Evolutionary conservation across 1,140 invertebrate genomes (phyloP).

Genomic region (Drosophila trapezifrons): DNA sequence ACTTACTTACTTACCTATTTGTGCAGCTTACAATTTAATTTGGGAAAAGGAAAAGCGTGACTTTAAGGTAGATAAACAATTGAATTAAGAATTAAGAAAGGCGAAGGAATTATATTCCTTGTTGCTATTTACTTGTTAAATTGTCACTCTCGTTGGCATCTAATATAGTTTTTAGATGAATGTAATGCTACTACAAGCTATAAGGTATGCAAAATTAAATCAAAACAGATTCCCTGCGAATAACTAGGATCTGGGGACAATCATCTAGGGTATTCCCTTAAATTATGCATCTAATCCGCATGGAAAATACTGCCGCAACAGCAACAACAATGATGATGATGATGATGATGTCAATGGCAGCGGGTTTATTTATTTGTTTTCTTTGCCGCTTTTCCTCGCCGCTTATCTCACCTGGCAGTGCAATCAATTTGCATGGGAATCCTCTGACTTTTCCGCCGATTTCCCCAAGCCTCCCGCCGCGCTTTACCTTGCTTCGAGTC

Average conservation of each 20-base stretch:
- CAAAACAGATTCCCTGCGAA: not conserved
- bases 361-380: constrained; percentile 53
- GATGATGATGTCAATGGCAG: constrained; percentile 31
- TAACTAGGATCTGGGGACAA: constrained; percentile 14
- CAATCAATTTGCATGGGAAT: constrained; percentile 70
- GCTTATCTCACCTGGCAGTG: constrained; percentile 39
- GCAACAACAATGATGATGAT: constrained; percentile 12
- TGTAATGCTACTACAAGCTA: no score
- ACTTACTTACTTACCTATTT: no score
- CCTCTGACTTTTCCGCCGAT: constrained; percentile 9
- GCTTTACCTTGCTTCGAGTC: constrained; percentile 3
- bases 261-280: constrained; percentile 7
- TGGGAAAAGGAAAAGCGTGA: not conserved
- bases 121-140: not conserved
- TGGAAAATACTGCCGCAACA: constrained; percentile 6
- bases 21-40: not conserved
- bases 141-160: no score
- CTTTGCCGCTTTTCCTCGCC: constrained; percentile 13
- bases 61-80: no score
- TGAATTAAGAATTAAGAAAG: no score
- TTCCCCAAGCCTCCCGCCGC: not conserved
- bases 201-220: not conserved
- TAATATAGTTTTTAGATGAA: no score
- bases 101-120: no score
- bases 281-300: constrained; percentile 18